phyloP scores from a whole-genome alignment of 2,113 vertebrate genomes.

The Eretmochelys imbricata region DNA sequence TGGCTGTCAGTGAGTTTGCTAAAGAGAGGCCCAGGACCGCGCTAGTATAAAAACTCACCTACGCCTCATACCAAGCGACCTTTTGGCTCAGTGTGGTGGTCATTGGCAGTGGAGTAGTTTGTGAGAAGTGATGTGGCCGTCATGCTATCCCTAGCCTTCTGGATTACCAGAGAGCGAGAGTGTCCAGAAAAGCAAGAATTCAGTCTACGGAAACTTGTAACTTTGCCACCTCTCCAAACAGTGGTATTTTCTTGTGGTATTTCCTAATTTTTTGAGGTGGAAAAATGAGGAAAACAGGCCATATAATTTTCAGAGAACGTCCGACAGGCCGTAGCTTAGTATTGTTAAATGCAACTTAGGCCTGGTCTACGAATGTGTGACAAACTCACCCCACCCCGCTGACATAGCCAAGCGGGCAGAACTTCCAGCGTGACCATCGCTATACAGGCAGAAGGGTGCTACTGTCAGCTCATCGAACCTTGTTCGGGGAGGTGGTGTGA shows the following conservation, averaged over 20 bases:
- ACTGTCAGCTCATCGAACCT: too few relatives aligned
- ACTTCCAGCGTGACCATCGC: too few relatives aligned
- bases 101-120: background rate
- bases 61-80: conserved; percentile 12
- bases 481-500: too few relatives aligned
- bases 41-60: background rate
- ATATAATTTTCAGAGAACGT: conserved; percentile 19
- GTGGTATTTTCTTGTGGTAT: background rate
- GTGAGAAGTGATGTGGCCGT: conserved; percentile 20
- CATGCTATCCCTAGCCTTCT: background rate
- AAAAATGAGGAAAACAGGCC: conserved; percentile 34
- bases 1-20: background rate
- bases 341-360: conserved; percentile 35
- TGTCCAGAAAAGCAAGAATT: background rate
- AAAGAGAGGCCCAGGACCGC: conserved; percentile 38
- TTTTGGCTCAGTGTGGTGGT: conserved; percentile 9
- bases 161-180: background rate
- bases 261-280: conserved; percentile 32
- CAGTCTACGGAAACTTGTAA: conserved; percentile 31
- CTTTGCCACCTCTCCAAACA: conserved; percentile 12
- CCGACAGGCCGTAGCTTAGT: conserved; percentile 36
- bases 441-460: too few relatives aligned
- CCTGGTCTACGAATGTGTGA: too few relatives aligned
- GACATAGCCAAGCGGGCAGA: too few relatives aligned
- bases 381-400: too few relatives aligned